phyloP scores from a whole-genome alignment of 2,113 vertebrate species.

The Rhinopomastus cyanomelas region DNA sequence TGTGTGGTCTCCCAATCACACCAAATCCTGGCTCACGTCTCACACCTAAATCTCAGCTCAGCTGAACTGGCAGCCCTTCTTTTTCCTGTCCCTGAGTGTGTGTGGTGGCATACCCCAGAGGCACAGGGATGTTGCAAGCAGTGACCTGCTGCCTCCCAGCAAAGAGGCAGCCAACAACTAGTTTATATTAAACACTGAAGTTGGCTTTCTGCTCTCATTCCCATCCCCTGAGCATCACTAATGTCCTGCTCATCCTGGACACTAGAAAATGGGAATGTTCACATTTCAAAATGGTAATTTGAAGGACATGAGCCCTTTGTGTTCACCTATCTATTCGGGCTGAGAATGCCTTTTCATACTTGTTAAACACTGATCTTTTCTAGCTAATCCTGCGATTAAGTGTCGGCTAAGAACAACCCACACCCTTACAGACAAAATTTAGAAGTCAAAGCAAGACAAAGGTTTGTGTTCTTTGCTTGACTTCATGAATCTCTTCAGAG shows the following conservation, averaged over 20 bases:
- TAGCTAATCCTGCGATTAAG: not conserved
- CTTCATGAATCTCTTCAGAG: not conserved
- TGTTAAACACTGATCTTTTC: not conserved
- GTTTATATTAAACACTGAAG: not conserved
- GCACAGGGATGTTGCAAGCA: fast-evolving
- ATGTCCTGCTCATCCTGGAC: not conserved
- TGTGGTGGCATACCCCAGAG: not conserved
- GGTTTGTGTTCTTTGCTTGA: not conserved
- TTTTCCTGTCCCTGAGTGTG: not conserved
- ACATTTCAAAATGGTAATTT: not conserved
- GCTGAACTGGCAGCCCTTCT: not conserved
- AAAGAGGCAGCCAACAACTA: not conserved
- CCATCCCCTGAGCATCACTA: not conserved
- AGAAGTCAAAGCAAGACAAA: slow-evolving; percentile 4
- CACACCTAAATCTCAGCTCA: not conserved
- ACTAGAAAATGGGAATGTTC: not conserved
- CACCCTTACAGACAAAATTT: not conserved
- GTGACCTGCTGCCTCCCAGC: not conserved
- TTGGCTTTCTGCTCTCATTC: not conserved
- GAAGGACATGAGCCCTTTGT: not conserved
- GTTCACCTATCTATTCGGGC: not conserved
- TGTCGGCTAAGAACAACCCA: not conserved
- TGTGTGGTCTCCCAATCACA: not conserved
- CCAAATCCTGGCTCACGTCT: not conserved
- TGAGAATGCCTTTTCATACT: not conserved